Conservation (phyloP, 2,797 vertebrate genomes). For the Rousettus madagascariensis region DNA sequence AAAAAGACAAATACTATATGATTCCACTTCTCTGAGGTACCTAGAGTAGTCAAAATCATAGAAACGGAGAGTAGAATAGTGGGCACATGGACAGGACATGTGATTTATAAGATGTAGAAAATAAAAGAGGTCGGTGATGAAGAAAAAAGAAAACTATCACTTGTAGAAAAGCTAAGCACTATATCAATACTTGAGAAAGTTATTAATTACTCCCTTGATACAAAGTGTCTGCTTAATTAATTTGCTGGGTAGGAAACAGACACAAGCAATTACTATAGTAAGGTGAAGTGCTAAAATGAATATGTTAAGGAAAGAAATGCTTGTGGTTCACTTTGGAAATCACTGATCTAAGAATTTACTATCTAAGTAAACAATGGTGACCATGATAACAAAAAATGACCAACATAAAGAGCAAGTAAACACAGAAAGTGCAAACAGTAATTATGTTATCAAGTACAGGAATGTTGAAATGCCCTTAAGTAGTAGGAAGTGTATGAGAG, state of each 20-base stretch:
- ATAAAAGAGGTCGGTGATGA: not conserved
- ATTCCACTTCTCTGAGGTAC: constrained; percentile 15
- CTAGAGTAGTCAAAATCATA: not conserved
- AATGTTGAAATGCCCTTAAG: not conserved
- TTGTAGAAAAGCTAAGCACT: constrained; percentile 19
- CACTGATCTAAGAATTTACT: not conserved
- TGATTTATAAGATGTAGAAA: not conserved
- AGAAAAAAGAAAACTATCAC: constrained; percentile 7
- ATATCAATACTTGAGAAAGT: not conserved
- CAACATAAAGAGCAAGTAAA: constrained; percentile 35
- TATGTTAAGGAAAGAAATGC: not conserved
- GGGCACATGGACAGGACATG: not conserved
- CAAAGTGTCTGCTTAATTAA: not conserved
- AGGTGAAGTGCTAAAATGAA: not conserved
- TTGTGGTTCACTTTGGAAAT: constrained; percentile 16
- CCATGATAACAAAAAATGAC: not conserved
- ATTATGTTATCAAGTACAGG: not conserved
- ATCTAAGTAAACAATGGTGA: not conserved
- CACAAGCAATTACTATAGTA: not conserved
- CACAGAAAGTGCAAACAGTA: not conserved
- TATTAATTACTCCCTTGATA: constrained; percentile 2
- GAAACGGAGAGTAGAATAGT: not conserved
- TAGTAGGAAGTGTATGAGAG: not conserved
- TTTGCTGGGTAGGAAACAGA: not conserved
- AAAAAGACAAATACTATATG: not conserved